Base-by-base conservation (phyloP, 2,797 vertebrate genomes). In the Scarus forsteni region DNA sequence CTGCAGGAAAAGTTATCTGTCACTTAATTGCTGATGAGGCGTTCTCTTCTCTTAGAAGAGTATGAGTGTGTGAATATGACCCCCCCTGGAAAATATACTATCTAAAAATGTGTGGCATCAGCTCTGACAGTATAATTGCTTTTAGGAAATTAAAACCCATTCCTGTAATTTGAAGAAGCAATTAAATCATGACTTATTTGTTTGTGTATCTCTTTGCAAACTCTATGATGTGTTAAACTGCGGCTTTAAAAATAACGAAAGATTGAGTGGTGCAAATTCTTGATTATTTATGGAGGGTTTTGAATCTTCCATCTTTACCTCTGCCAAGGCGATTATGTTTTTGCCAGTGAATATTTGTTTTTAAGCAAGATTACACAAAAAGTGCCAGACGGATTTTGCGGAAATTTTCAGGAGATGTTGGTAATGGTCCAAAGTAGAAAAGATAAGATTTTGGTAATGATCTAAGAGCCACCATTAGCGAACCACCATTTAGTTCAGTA, bases 1-100 rank as follows among this genome's bases (percentile, higher is more conserved):
- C 60, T 64, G 43, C 66, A 45, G 67, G 66, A 86, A 80, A 83
- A 70, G 34, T 75, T 65, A 10, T 69, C 49, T 60, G 51, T 57
- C 5, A 15, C 49, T 35, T 73, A 67, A 73, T 59, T 70, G 71
- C 78, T 75, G 84, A 72, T 44, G 44, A 79, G 54, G 44, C 49
- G 38, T 65, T 70, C 14, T 68, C 58, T 14, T 39, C 44, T 60
- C 27, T 64, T 43, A 13, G 3, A 53, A 16, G 39, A 15, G 15
- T 49, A 36, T 18, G 46, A 6, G 62, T 44, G 53, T 54, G 36
- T 42, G 35, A 13, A 44, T 50, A 12, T 13, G 10, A 18, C 40
- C 18, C 27, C 3, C 34, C 12, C 40, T 73, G 34, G 8, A n/a
- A 59, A 43, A 65, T 53, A 48, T 35, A 56, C 46, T 16, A 2